These are phyloP conservation scores for Zenarchopterus dispar DNA, from an alignment of 2,797 vertebrate genomes.

Conservation along the genomic window DNA sequence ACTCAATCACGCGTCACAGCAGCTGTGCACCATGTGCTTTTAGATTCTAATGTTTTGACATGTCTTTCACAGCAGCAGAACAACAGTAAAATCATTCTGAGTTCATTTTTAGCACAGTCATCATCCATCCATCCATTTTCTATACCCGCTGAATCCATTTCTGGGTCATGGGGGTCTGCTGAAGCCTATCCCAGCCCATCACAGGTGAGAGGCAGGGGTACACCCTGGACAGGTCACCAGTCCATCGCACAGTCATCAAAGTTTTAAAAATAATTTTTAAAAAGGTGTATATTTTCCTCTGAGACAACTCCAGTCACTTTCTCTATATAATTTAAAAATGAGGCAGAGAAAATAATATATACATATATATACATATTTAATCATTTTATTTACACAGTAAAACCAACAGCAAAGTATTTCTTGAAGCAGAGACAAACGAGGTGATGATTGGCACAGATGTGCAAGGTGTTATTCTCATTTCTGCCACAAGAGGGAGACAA, in stretches of 20 bases:
- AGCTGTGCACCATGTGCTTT: conserved; percentile 1
- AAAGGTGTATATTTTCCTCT: neutral
- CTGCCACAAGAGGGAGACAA: conserved; percentile 70
- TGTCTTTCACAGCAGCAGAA: too few relatives aligned
- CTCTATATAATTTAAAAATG: neutral
- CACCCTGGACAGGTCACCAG: too few relatives aligned
- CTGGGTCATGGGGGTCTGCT: too few relatives aligned
- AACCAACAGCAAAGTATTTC: conserved; percentile 42
- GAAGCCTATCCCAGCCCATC: too few relatives aligned
- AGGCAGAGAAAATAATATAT: neutral
- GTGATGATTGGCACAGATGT: conserved; percentile 5
- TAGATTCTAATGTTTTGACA: too few relatives aligned
- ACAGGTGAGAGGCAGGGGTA: too few relatives aligned
- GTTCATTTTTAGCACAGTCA: too few relatives aligned
- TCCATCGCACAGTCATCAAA: too few relatives aligned
- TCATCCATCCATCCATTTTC: too few relatives aligned
- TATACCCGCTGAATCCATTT: too few relatives aligned
- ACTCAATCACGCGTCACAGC: conserved; percentile 13
- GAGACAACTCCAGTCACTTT: neutral
- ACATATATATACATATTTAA: conserved; percentile 12
- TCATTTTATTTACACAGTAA: conserved; percentile 60
- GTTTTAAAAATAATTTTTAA: too few relatives aligned
- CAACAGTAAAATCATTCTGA: too few relatives aligned
- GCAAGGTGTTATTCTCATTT: conserved; percentile 31
- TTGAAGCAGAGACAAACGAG: conserved; percentile 35